Percentiles rank a stretch among this genome's conserved stretches.
Evolutionary conservation across 2,888 invertebrate genomes (phyloP).

Genomic region (Pinctada fucata): DNA sequence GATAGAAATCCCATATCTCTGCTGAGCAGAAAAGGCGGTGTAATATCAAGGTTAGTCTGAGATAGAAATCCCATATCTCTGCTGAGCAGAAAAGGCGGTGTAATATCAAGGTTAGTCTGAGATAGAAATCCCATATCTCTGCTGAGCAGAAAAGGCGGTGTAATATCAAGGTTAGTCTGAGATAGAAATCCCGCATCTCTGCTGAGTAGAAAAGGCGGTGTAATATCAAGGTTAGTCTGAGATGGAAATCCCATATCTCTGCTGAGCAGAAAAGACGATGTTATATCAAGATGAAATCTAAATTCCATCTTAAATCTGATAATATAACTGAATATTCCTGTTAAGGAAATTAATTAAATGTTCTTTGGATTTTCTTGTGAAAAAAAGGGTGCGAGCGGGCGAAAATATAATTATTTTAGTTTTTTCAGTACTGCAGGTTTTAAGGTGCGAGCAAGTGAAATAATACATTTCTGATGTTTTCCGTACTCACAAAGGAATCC

Average conservation of each 20-base stretch:
- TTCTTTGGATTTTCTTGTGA: too few species aligned
- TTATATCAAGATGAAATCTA: slow-evolving; percentile 86
- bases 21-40: slow-evolving; percentile 97
- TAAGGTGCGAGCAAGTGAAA: too few species aligned
- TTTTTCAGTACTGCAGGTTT: too few species aligned
- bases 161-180: slow-evolving; percentile 90
- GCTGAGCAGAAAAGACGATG: slow-evolving; percentile 97
- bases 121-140: slow-evolving; percentile 36
- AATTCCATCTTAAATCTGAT: not conserved
- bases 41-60: slow-evolving; percentile 85
- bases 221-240: slow-evolving; percentile 90
- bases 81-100: slow-evolving; percentile 97
- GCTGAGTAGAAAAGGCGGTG: slow-evolving; percentile 88
- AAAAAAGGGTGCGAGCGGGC: too few species aligned
- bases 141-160: slow-evolving; percentile 97
- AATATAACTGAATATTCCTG: too few species aligned
- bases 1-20: slow-evolving; percentile 36
- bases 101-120: slow-evolving; percentile 90
- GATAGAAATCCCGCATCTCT: not conserved
- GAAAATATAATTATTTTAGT: too few species aligned
- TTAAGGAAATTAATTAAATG: too few species aligned
- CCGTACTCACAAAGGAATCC: too few species aligned
- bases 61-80: slow-evolving; percentile 36
- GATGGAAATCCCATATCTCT: slow-evolving; percentile 37
- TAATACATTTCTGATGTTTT: too few species aligned